A percentile compares a stretch with the other conserved stretches of the same genome.
phyloP scores from a whole-genome alignment of 2,797 vertebrate species.

The Pseudocheirus occidentalis region DNA sequence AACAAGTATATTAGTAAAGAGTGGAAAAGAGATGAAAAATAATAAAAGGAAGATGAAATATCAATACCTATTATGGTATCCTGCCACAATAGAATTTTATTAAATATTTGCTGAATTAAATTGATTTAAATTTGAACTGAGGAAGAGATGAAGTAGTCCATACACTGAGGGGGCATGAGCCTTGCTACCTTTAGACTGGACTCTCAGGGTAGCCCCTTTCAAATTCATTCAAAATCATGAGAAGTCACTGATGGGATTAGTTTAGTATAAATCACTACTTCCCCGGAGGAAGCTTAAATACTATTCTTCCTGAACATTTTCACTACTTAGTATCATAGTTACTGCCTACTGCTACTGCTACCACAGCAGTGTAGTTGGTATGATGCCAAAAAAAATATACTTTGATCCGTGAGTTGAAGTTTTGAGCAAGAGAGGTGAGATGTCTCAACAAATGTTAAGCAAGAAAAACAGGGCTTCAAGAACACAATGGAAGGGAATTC shows the following conservation, averaged over 20 bases:
- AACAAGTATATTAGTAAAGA: accelerated
- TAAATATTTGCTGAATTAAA: neutral
- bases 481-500: slow-evolving; percentile 8
- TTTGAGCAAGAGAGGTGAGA: neutral
- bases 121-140: neutral
- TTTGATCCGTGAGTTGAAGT: neutral
- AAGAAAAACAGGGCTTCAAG: neutral
- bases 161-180: neutral
- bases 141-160: neutral
- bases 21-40: neutral
- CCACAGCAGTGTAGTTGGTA: neutral
- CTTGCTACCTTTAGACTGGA: neutral
- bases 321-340: neutral
- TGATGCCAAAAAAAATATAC: neutral
- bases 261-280: neutral
- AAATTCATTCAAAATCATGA: neutral
- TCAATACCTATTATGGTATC: neutral
- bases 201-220: neutral
- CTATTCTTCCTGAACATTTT: neutral
- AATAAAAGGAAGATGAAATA: neutral
- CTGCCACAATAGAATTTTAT: neutral
- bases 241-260: neutral
- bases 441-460: neutral
- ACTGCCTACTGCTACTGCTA: neutral
- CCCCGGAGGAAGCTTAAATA: neutral